These are phyloP conservation scores for Amaurobius ferox DNA, from an alignment of 2,888 invertebrate species.

Conservation along the genomic window DNA sequence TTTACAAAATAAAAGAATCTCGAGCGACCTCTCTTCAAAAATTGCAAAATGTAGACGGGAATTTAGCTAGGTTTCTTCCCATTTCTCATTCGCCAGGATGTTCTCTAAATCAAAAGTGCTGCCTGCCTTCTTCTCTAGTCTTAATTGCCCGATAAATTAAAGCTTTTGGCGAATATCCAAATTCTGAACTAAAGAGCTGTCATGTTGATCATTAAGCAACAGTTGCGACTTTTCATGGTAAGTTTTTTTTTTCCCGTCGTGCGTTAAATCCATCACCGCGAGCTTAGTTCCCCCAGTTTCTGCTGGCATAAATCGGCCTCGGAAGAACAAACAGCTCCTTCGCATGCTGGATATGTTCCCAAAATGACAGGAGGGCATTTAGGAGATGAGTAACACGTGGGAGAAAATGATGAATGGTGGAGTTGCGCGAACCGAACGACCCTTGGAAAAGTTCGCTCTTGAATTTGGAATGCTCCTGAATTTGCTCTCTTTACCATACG, in stretches of 20 bases:
- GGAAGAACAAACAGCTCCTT: neutral
- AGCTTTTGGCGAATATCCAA: conserved; percentile 6
- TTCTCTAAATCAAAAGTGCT: too few species aligned
- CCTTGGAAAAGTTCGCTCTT: too few species aligned
- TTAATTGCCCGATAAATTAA: neutral
- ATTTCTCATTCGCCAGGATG: too few species aligned
- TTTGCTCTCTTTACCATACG: too few species aligned
- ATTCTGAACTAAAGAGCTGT: conserved; percentile 6
- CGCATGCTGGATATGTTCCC: neutral
- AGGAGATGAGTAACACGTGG: conserved; percentile 2
- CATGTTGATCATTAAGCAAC: neutral
- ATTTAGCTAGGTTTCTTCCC: too few species aligned
- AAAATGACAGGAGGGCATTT: neutral
- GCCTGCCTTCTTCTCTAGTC: neutral
- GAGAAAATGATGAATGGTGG: neutral
- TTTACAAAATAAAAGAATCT: too few species aligned
- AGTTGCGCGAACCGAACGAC: too few species aligned
- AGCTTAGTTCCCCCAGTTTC: neutral
- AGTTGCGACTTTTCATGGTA: neutral
- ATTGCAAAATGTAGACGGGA: too few species aligned
- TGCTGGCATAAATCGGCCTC: neutral
- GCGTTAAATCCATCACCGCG: neutral
- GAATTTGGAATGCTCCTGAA: too few species aligned
- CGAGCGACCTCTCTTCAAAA: too few species aligned
- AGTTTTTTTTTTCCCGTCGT: neutral